These are phyloP conservation scores for Laspeyria flexula DNA, from an alignment of 2,888 invertebrate species.

Conservation along the genomic window DNA sequence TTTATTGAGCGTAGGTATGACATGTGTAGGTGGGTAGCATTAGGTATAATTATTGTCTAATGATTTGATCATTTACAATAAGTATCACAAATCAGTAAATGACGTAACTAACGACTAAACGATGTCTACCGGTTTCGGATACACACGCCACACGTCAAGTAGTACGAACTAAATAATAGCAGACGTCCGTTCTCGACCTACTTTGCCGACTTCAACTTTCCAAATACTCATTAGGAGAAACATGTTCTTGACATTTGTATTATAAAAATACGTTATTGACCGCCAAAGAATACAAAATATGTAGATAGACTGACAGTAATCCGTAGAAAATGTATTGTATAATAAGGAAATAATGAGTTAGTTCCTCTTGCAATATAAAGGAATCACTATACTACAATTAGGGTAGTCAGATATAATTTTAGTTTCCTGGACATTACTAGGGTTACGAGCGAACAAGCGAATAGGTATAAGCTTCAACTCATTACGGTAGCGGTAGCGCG, in stretches of 20 bases:
- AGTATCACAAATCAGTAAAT: conserved; percentile 16
- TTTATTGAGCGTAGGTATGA: background rate
- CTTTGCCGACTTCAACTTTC: conserved; percentile 40
- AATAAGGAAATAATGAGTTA: background rate
- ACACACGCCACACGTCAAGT: conserved; percentile 13
- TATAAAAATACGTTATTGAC: conserved; percentile 11
- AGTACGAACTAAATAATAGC: conserved; percentile 30
- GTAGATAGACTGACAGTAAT: background rate
- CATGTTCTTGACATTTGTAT: conserved; percentile 24
- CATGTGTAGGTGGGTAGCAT: background rate
- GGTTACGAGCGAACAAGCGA: too few relatives aligned
- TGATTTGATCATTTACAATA: background rate
- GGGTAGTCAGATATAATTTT: too few relatives aligned
- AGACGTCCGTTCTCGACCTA: conserved; percentile 38
- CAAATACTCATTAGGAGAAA: conserved; percentile 35
- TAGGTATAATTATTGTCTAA: background rate
- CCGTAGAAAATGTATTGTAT: background rate
- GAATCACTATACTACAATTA: background rate
- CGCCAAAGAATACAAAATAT: background rate
- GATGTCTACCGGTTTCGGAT: conserved; percentile 38
- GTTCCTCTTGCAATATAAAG: background rate
- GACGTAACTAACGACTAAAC: conserved; percentile 8
- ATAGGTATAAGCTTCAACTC: too few relatives aligned
- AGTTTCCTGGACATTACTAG: too few relatives aligned
- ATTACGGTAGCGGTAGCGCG: too few relatives aligned